Evolutionary conservation across 2,113 vertebrate genomes (phyloP).

Genomic region (Illadopsis cleaveri): DNA sequence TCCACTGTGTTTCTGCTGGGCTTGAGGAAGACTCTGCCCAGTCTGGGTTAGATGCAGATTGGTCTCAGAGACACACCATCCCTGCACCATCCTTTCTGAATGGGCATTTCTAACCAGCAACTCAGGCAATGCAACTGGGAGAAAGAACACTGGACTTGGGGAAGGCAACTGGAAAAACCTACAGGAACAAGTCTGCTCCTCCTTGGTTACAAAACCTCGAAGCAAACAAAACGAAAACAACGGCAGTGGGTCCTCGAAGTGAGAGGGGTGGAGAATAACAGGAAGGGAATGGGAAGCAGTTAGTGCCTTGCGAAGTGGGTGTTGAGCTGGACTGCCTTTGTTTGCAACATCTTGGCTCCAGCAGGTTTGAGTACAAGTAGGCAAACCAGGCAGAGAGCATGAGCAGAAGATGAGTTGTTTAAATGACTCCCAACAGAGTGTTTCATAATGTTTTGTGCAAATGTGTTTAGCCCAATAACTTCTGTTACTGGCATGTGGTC

Average conservation of each 20-base stretch:
- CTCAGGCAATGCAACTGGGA: too few species aligned
- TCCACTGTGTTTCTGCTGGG: not conserved
- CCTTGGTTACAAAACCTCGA: constrained; percentile 27
- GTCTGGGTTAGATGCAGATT: not conserved
- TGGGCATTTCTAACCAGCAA: not conserved
- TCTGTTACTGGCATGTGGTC: not conserved
- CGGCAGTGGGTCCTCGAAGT: not conserved
- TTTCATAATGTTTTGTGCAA: constrained; percentile 13
- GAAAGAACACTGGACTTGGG: not conserved
- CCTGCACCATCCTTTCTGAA: not conserved
- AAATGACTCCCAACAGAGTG: not conserved
- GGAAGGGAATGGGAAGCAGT: constrained; percentile 31
- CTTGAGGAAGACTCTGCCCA: not conserved
- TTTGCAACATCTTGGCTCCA: not conserved
- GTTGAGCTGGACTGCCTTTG: not conserved
- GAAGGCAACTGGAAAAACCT: not conserved
- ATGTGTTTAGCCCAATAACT: not conserved
- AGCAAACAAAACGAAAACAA: not conserved
- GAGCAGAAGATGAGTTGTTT: not conserved
- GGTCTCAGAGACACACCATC: not conserved
- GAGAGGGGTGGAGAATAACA: constrained; percentile 25
- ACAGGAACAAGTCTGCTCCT: not conserved
- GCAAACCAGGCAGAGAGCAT: not conserved
- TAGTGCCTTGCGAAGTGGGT: constrained; percentile 3
- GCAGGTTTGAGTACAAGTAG: not conserved